Conservation (phyloP, 2,113 vertebrate genomes). For the Tringa solitaria region DNA sequence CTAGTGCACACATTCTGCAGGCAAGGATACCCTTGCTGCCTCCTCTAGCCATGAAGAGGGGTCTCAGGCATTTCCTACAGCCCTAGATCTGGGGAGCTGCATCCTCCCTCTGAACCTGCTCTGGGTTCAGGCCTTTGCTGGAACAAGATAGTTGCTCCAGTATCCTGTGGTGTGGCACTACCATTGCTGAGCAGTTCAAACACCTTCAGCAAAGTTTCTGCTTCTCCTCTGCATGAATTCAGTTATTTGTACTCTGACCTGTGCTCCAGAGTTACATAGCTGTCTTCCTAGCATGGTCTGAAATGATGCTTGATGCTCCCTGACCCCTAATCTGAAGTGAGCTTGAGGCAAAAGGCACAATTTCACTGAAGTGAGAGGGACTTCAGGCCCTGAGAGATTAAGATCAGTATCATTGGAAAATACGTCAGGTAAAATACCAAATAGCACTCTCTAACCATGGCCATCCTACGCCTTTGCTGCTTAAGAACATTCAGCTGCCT, state of each 20-base stretch:
- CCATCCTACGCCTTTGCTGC: not conserved
- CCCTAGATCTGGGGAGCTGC: not conserved
- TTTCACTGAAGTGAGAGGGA: not conserved
- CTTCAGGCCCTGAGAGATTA: not conserved
- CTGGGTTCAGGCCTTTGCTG: not conserved
- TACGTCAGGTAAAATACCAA: not conserved
- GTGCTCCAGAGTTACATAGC: not conserved
- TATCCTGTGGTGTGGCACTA: no score
- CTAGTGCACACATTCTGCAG: not conserved
- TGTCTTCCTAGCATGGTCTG: not conserved
- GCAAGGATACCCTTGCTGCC: not conserved
- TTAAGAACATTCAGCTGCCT: not conserved
- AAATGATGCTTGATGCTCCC: not conserved
- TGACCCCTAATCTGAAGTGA: not conserved
- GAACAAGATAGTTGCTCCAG: not conserved
- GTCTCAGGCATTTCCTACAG: fast-evolving
- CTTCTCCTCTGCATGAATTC: not conserved
- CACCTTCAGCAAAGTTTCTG: not conserved
- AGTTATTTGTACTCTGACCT: not conserved
- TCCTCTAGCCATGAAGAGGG: not conserved
- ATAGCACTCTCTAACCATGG: not conserved
- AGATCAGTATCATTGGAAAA: not conserved
- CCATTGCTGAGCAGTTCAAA: not conserved
- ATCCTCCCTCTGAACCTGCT: not conserved
- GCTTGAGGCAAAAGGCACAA: not conserved